These are phyloP conservation scores for Bagarius yarrelli DNA, from an alignment of 2,113 vertebrate genomes.

Conservation along the genomic window DNA sequence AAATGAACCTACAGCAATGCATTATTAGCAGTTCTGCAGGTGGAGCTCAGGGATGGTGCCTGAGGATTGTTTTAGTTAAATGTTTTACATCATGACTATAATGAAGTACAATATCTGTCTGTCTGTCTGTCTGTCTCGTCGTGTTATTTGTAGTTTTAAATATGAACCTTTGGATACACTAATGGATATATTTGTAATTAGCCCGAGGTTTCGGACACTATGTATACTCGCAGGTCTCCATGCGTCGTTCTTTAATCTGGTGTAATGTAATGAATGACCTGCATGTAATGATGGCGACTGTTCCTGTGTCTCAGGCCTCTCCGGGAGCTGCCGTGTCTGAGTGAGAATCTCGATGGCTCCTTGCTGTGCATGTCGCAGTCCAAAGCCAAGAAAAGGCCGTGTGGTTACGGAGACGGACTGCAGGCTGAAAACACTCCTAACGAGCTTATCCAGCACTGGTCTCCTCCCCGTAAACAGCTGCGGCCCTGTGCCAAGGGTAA, in stretches of 20 bases:
- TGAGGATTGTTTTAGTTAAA: too few relatives aligned
- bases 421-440: constrained; percentile 80
- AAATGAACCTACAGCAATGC: too few relatives aligned
- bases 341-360: constrained; percentile 68
- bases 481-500: constrained; percentile 64
- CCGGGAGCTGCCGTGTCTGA: constrained; percentile 74
- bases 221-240: too few relatives aligned
- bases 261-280: too few relatives aligned
- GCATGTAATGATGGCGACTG: background rate
- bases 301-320: constrained; percentile 71
- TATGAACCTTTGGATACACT: background rate
- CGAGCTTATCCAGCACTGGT: constrained; percentile 71
- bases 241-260: background rate
- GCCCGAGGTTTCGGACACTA: background rate
- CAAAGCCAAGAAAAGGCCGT: constrained; percentile 53
- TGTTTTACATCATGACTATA: too few relatives aligned
- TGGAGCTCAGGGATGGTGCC: too few relatives aligned
- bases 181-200: background rate
- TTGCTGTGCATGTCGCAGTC: constrained; percentile 50
- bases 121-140: too few relatives aligned
- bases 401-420: constrained; percentile 59
- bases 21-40: too few relatives aligned
- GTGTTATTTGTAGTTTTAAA: background rate
- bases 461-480: constrained; percentile 72
- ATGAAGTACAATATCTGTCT: too few relatives aligned